Conservation (phyloP, 2,113 vertebrate genomes). For the Gadus macrocephalus region DNA sequence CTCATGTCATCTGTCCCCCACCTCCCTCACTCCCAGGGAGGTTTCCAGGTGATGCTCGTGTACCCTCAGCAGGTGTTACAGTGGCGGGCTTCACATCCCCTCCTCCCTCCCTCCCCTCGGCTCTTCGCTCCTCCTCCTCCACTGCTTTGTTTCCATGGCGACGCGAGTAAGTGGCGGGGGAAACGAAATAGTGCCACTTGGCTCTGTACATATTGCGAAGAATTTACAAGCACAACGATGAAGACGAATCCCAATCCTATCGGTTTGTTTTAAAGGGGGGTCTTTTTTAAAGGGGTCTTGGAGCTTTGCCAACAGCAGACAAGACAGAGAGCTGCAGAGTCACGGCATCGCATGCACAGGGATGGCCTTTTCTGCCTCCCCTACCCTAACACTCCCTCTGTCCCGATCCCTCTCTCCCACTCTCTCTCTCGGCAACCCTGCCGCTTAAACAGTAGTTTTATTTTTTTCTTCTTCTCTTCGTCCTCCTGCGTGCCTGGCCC, state of each 20-base stretch:
- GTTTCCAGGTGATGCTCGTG: too few relatives aligned
- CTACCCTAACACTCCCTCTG: neutral
- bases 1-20: conserved; percentile 2
- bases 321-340: neutral
- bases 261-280: neutral
- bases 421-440: neutral
- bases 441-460: neutral
- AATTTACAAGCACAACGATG: conserved; percentile 40
- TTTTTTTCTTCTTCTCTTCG: neutral
- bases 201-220: neutral
- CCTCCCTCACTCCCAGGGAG: too few relatives aligned
- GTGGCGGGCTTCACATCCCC: conserved; percentile 38
- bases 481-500: too few relatives aligned
- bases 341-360: neutral
- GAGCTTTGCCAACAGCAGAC: neutral
- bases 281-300: neutral
- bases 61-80: conserved; percentile 9
- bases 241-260: too few relatives aligned
- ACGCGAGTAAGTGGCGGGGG: too few relatives aligned
- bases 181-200: conserved; percentile 6
- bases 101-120: too few relatives aligned
- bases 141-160: conserved; percentile 16
- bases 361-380: neutral
- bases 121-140: conserved; percentile 37
- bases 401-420: too few relatives aligned